Percentiles rank a stretch among this genome's conserved stretches.
phyloP scores from a whole-genome alignment of 2,888 invertebrate genomes.

The Pimpla rufipes region DNA sequence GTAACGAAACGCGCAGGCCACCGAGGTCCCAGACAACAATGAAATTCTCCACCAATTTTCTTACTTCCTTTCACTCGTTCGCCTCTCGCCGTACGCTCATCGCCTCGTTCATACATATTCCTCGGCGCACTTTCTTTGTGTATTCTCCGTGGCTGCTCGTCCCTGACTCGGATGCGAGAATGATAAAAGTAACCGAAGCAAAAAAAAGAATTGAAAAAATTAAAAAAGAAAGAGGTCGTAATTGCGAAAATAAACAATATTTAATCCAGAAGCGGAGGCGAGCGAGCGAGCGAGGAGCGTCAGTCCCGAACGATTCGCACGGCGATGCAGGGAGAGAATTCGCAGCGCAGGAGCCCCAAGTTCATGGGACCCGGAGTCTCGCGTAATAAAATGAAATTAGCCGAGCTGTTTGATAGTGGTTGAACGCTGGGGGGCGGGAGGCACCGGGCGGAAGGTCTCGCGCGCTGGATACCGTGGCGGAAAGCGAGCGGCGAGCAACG shows the following conservation, averaged over 20 bases:
- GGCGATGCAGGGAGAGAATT: not conserved
- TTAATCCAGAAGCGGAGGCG: no score
- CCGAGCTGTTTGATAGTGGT: conserved; percentile 72
- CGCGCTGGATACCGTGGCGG: conserved; percentile 1
- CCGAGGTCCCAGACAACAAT: conserved; percentile 75
- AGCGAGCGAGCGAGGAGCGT: no score
- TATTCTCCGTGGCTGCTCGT: conserved; percentile 25
- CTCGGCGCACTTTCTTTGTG: conserved; percentile 42
- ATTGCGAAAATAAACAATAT: no score
- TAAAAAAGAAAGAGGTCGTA: not conserved
- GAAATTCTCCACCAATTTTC: conserved; percentile 74
- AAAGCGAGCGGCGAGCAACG: conserved; percentile 71
- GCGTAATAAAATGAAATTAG: conserved; percentile 79
- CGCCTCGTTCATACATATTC: conserved; percentile 49
- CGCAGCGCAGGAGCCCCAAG: conserved; percentile 49
- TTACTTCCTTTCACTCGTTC: conserved; percentile 72
- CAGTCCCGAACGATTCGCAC: no score
- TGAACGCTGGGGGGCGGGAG: conserved; percentile 52
- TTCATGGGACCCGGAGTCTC: conserved; percentile 63
- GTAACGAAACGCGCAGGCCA: conserved; percentile 66
- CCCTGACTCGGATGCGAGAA: conserved; percentile 9
- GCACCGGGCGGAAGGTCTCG: conserved; percentile 47
- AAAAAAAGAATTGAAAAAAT: not conserved
- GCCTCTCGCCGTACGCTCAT: conserved; percentile 48
- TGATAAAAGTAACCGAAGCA: not conserved